Conservation (phyloP, 2,797 vertebrate genomes). For the Lepilemur septentrionalis region DNA sequence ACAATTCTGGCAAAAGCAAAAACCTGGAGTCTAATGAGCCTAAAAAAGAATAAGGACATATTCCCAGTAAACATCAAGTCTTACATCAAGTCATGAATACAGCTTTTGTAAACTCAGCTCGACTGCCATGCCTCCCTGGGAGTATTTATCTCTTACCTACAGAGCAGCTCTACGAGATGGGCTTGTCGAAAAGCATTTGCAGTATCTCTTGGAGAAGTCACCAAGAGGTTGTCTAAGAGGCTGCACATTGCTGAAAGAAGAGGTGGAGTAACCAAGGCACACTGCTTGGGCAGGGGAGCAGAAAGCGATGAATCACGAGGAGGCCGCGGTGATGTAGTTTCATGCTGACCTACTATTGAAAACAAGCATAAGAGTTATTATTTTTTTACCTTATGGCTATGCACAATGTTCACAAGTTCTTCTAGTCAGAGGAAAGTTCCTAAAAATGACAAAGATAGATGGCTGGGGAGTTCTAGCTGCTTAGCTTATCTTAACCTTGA, state of each 20-base stretch:
- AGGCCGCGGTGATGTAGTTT: slow-evolving; percentile 86
- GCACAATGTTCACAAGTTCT: not conserved
- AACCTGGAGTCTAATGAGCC: too few species aligned
- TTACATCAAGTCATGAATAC: not conserved
- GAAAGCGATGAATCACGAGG: slow-evolving; percentile 83
- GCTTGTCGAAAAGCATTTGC: slow-evolving; percentile 86
- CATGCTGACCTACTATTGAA: slow-evolving; percentile 88
- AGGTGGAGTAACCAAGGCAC: slow-evolving; percentile 90
- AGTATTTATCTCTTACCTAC: slow-evolving; percentile 85
- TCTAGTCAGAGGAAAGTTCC: not conserved
- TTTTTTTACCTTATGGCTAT: not conserved
- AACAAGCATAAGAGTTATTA: not conserved
- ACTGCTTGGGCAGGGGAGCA: slow-evolving; percentile 79
- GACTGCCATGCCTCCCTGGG: fast-evolving
- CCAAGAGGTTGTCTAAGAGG: slow-evolving; percentile 92
- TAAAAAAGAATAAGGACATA: not conserved
- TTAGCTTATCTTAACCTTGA: not conserved
- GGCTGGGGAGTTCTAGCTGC: not conserved
- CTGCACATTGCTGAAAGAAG: slow-evolving; percentile 92
- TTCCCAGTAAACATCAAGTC: not conserved
- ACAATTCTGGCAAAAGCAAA: not conserved
- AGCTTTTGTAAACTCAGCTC: too few species aligned
- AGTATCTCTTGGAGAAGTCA: slow-evolving; percentile 90
- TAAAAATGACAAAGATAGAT: not conserved
- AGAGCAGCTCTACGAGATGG: slow-evolving; percentile 87